Percentiles rank a stretch among this genome's conserved stretches.
These are phyloP conservation scores for Diachasma alloeum DNA, from an alignment of 1,140 invertebrate species.

Conservation along the genomic window DNA sequence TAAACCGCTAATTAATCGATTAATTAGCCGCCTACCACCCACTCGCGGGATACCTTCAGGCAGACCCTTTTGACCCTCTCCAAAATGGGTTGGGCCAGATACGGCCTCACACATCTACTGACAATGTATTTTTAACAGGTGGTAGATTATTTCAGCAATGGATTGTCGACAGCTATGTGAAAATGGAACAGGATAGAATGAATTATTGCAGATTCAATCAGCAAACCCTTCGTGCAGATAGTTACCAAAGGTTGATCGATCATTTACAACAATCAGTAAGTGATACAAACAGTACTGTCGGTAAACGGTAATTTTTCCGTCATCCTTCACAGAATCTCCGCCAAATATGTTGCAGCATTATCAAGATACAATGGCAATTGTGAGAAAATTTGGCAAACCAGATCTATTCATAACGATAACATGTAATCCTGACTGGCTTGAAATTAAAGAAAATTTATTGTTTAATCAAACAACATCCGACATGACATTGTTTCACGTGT, in stretches of 20 bases:
- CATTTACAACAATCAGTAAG: background rate
- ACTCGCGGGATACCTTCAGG: too few relatives aligned
- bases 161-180: background rate
- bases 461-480: background rate
- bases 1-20: too few relatives aligned
- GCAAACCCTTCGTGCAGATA: background rate
- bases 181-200: conserved; percentile 1
- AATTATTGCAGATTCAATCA: background rate
- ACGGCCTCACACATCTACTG: too few relatives aligned
- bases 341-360: background rate
- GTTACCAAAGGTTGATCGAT: background rate
- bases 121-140: background rate
- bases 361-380: background rate
- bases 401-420: background rate
- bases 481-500: conserved; percentile 34
- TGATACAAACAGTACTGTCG: background rate
- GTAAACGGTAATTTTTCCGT: background rate
- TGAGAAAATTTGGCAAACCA: background rate
- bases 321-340: background rate
- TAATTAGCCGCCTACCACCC: too few relatives aligned
- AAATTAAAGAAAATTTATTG: background rate
- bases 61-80: too few relatives aligned
- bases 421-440: background rate
- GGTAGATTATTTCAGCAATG: background rate
- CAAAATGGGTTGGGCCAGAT: too few relatives aligned